A percentile compares a stretch with the other conserved stretches of the same genome.
Evolutionary conservation across 2,888 invertebrate genomes (phyloP).

Genomic region (Eilema caniola): DNA sequence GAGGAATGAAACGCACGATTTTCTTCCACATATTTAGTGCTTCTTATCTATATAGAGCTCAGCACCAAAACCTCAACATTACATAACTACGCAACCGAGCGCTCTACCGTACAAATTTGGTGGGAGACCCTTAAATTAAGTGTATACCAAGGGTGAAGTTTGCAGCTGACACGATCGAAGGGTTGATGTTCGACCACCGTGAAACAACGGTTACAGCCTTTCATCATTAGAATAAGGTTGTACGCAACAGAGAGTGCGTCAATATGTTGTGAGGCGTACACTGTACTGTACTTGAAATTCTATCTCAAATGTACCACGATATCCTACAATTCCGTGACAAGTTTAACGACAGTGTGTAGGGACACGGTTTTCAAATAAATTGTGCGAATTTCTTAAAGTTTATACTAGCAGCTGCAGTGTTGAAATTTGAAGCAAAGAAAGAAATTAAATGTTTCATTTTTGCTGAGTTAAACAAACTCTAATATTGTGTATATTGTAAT

Average conservation of each 20-base stretch:
- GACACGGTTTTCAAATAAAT: neutral
- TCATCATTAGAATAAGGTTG: conserved; percentile 23
- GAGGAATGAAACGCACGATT: too few species aligned
- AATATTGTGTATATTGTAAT: too few species aligned
- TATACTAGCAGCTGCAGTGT: too few species aligned
- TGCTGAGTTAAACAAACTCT: too few species aligned
- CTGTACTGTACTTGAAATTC: conserved; percentile 1
- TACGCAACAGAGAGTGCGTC: conserved; percentile 3
- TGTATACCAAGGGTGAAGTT: conserved; percentile 21
- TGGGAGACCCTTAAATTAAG: conserved; percentile 23
- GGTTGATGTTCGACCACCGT: conserved; percentile 26
- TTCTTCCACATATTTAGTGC: neutral
- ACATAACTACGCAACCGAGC: conserved; percentile 9
- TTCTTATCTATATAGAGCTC: neutral
- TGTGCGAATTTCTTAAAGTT: too few species aligned
- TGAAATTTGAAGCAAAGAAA: too few species aligned
- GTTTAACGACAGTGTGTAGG: neutral
- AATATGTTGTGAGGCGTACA: conserved; percentile 12
- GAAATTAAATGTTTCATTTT: too few species aligned
- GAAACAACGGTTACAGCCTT: conserved; percentile 24
- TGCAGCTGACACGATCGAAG: conserved; percentile 29
- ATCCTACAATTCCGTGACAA: neutral
- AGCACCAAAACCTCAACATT: neutral
- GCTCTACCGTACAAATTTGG: conserved; percentile 14
- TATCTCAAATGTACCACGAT: neutral